Evolutionary conservation across 2,113 vertebrate species (phyloP), one percentile per base, ranked within the genome.

Genomic region (Lampris incognitus): DNA sequence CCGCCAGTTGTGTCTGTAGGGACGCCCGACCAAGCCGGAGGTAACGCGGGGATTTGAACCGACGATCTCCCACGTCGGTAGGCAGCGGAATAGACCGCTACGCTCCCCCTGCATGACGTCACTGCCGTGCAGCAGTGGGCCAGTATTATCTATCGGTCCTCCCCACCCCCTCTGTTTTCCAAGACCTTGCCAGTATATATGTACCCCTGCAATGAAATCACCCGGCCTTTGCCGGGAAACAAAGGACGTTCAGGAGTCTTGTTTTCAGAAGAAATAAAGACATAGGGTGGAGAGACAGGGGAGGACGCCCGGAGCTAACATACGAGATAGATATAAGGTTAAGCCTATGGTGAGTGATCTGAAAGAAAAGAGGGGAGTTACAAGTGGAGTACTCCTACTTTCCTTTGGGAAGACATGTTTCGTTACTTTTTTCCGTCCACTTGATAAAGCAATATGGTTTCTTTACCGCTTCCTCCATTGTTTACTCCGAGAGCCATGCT

Each of bases 261-360:
- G 92, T 93, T 92, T 93, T 89, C 79, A 92, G 82, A 78, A 86
- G 84, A 90, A 92, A 91, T 88, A 92, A 88, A 88, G 85, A 86
- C 81, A 72, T 36, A 67, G 66, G 75, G 69, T 79, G 66, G 71
- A 69, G 78, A n/a, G 54, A 66, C 75, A 74, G 67, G 72, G 78
- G 80, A 77, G 83, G 76, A 78, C 58, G 63, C 72, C 68, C 11
- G 1, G 59, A 54, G 63, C 66, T 74, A 56, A 61, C 60, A 50
- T 66, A 60, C 49, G 46, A 48, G 66, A 60, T 57, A 57, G 24
- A 24, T 66, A 56, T 76, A 54, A 86, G 76, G 71, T 39, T 42
- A 1, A 67, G 71, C 50, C 72, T 4, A 5, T 72, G 37, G 60
- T 46, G 48, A 80, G 11, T 58, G 50, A 66, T 40, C 44, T 10